Percentiles rank a stretch among this genome's conserved stretches.
Evolutionary conservation across 1,140 invertebrate species (phyloP).

Genomic region (Sarcophaga peregrina): DNA sequence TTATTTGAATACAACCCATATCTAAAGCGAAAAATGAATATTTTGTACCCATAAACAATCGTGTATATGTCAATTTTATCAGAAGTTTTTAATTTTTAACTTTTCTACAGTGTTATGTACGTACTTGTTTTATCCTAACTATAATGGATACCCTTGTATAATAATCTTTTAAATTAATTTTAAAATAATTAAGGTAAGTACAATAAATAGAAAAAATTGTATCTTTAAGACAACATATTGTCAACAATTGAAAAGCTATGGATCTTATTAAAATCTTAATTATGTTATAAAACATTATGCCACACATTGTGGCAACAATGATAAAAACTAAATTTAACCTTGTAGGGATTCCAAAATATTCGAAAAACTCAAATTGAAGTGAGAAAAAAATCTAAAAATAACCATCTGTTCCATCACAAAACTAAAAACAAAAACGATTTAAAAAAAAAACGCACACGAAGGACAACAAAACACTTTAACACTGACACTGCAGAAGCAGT

Average conservation of each 20-base stretch:
- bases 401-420: background rate
- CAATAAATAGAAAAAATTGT: background rate
- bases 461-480: background rate
- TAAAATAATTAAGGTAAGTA: background rate
- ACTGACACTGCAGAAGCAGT: too few relatives aligned
- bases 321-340: background rate
- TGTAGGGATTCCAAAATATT: conserved; percentile 9
- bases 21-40: too few relatives aligned
- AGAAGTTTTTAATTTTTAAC: too few relatives aligned
- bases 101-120: too few relatives aligned
- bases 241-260: background rate
- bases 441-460: background rate
- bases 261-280: conserved; percentile 1
- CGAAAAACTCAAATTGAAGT: background rate
- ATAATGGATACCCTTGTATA: too few relatives aligned
- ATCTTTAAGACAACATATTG: background rate
- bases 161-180: background rate
- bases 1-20: too few relatives aligned
- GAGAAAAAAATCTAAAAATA: background rate
- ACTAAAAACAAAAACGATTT: background rate
- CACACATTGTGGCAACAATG: background rate
- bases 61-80: too few relatives aligned
- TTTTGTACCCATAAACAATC: too few relatives aligned
- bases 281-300: background rate
- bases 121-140: too few relatives aligned